Conservation (phyloP, 1,140 invertebrate genomes). For the Apis laboriosa region DNA sequence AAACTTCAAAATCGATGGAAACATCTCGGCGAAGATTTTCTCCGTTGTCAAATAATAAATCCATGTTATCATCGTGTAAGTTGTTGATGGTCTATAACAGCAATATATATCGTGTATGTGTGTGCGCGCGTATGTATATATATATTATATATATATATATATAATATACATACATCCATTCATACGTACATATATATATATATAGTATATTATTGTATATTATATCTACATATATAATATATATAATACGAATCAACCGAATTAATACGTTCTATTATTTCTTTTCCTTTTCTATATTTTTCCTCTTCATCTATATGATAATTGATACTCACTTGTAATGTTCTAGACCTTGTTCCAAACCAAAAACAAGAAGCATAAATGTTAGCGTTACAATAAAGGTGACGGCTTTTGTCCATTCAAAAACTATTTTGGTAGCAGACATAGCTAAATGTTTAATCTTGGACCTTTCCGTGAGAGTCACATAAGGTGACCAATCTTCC, state of each 20-base stretch:
- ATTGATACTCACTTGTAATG: constrained; percentile 82
- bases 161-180: too few relatives aligned
- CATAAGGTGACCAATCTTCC: constrained; percentile 88
- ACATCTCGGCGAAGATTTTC: constrained; percentile 85
- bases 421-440: constrained; percentile 89
- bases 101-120: background rate
- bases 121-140: background rate
- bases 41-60: constrained; percentile 88
- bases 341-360: constrained; percentile 87
- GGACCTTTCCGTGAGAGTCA: constrained; percentile 87
- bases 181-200: background rate
- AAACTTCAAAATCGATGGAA: constrained; percentile 82
- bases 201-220: background rate
- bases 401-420: constrained; percentile 91
- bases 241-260: background rate
- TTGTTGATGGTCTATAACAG: constrained; percentile 80
- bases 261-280: background rate
- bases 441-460: constrained; percentile 89
- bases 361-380: constrained; percentile 88
- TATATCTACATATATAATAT: background rate
- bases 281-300: background rate
- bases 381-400: constrained; percentile 90
- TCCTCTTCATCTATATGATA: too few relatives aligned
- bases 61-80: constrained; percentile 85
- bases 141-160: background rate